Percentiles rank a stretch among this genome's conserved stretches.
Conservation (phyloP, 2,113 vertebrate species). For the Phaetusa simplex region DNA sequence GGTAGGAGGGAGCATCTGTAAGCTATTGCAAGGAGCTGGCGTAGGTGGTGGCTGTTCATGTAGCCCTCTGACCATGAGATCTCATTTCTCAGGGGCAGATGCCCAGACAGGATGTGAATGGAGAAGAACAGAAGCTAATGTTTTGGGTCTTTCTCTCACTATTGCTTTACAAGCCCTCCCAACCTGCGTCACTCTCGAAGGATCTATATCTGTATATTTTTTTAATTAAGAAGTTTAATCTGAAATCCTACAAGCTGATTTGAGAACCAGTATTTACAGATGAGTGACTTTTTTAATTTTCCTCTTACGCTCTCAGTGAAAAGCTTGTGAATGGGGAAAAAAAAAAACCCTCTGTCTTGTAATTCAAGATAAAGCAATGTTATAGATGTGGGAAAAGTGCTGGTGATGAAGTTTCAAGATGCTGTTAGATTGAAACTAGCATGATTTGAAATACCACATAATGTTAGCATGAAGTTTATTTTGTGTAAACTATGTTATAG, state of each 20-base stretch:
- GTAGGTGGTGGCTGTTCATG: neutral
- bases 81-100: neutral
- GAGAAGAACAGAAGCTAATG: neutral
- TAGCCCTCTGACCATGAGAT: neutral
- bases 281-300: neutral
- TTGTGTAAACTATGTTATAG: neutral
- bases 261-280: neutral
- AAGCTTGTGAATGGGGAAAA: neutral
- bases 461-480: neutral
- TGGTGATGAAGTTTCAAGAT: neutral
- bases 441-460: neutral
- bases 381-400: neutral
- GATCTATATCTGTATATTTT: neutral
- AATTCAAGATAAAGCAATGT: neutral
- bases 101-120: neutral
- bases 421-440: neutral
- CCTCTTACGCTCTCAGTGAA: neutral
- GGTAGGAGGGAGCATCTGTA: neutral
- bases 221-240: conserved; percentile 31
- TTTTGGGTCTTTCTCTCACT: neutral
- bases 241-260: conserved; percentile 39
- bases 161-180: neutral
- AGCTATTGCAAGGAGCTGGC: neutral
- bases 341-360: neutral
- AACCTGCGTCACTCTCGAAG: neutral